Conservation (phyloP, 2,888 invertebrate genomes). For the Netelia fuscicornis region DNA sequence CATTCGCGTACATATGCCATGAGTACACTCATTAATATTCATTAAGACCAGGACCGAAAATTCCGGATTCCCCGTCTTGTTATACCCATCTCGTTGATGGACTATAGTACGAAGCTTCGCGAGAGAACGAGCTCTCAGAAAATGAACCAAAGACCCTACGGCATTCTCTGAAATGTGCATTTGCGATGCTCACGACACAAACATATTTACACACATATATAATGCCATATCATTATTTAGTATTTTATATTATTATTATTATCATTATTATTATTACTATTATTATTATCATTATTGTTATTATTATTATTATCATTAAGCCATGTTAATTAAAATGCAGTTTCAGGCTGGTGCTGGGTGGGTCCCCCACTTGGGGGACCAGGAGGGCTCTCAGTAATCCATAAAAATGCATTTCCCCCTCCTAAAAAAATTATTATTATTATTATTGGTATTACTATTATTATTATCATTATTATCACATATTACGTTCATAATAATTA, state of each 20-base stretch:
- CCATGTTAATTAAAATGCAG: no score
- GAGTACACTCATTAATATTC: conserved; percentile 69
- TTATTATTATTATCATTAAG: no score
- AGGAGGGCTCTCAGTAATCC: no score
- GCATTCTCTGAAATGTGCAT: conserved; percentile 1
- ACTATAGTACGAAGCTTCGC: conserved; percentile 42
- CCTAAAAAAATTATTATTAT: no score
- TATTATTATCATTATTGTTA: neutral
- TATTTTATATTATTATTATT: neutral
- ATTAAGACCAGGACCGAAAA: conserved; percentile 63
- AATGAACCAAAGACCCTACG: conserved; percentile 30
- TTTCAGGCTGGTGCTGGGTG: no score
- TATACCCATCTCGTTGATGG: conserved; percentile 25
- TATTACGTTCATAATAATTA: neutral
- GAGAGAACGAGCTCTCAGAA: conserved; percentile 4
- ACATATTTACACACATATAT: no score
- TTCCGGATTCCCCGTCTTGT: conserved; percentile 62
- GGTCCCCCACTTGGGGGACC: no score
- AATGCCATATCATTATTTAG: neutral
- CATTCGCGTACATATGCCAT: conserved; percentile 26
- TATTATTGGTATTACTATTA: no score
- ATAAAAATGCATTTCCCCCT: no score
- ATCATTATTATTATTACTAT: no score
- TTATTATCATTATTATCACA: neutral
- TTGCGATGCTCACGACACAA: neutral